These are phyloP conservation scores for Cryptotermes secundus DNA, from an alignment of 1,140 invertebrate genomes.

Conservation along the genomic window DNA sequence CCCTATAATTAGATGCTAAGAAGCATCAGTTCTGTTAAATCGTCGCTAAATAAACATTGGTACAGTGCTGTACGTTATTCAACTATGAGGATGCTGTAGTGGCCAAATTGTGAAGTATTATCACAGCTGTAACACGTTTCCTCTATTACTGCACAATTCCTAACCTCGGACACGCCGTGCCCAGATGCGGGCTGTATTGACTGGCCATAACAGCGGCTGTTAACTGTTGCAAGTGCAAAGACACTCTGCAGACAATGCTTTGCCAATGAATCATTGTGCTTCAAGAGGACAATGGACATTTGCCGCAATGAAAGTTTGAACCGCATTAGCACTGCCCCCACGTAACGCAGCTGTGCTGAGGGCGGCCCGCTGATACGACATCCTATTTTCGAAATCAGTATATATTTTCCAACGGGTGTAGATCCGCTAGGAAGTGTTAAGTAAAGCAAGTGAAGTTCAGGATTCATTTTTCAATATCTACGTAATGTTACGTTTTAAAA, in stretches of 20 bases:
- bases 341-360: neutral
- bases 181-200: neutral
- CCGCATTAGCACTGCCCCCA: neutral
- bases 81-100: neutral
- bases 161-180: neutral
- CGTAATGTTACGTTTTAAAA: too few species aligned
- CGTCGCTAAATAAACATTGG: too few species aligned
- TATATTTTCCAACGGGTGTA: too few species aligned
- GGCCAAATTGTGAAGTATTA: neutral
- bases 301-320: neutral
- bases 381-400: neutral
- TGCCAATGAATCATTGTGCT: neutral
- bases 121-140: neutral
- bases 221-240: neutral
- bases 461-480: too few species aligned
- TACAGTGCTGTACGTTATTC: neutral
- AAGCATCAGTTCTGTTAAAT: too few species aligned
- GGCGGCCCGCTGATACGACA: neutral
- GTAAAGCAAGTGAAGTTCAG: too few species aligned
- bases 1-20: too few species aligned
- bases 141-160: neutral
- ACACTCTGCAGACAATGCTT: neutral
- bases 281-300: neutral
- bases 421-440: too few species aligned
- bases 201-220: neutral